Evolutionary conservation across 2,797 vertebrate species (phyloP).

Genomic region (Darevskia nairensis): DNA sequence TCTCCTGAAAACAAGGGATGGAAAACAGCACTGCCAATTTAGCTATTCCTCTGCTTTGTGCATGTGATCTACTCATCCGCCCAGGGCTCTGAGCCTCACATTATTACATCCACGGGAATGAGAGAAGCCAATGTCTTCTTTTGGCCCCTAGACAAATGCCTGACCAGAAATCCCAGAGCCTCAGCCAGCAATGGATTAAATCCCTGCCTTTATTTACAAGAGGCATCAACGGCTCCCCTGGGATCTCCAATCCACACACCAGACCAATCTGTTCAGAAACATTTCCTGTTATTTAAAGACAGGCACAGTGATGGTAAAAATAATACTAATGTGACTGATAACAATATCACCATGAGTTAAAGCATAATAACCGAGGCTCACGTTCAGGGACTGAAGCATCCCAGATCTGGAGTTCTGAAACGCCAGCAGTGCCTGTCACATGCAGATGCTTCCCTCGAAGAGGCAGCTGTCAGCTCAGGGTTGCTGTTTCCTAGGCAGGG

Average conservation of each 20-base stretch:
- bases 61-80: not conserved
- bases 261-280: not conserved
- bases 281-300: not conserved
- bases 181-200: not conserved
- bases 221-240: accelerated
- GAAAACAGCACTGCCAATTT: not conserved
- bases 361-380: not conserved
- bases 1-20: not conserved
- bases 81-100: not conserved
- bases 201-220: not conserved
- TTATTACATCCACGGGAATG: constrained; percentile 11
- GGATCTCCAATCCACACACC: not conserved
- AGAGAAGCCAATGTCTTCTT: not conserved
- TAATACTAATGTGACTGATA: not conserved
- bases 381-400: not conserved
- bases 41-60: not conserved
- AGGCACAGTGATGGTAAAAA: not conserved
- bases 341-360: not conserved
- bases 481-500: not conserved
- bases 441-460: not conserved
- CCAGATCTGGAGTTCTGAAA: not conserved
- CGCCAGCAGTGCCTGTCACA: not conserved
- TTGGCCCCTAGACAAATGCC: not conserved
- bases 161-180: not conserved
- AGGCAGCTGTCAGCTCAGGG: not conserved